A percentile compares a stretch with the other conserved stretches of the same genome.
phyloP scores from a whole-genome alignment of 53 echinoderm and acorn worm genomes.

The Stichopus horrens region DNA sequence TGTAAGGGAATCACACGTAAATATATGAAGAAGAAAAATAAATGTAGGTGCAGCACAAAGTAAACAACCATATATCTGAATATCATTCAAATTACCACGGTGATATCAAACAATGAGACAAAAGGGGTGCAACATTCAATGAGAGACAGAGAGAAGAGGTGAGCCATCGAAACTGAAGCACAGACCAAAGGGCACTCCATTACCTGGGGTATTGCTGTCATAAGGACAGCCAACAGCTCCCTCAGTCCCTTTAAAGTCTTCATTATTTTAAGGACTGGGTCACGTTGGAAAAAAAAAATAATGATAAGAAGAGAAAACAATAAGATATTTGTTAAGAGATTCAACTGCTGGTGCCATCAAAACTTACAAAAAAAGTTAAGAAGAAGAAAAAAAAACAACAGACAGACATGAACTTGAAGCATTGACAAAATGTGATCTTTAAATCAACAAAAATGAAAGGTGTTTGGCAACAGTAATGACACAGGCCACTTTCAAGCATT shows the following conservation, averaged over 20 bases:
- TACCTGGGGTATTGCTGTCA: constrained; percentile 99
- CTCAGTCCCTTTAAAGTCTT: constrained; percentile 99
- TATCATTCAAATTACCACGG: too few species aligned
- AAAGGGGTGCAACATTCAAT: background rate
- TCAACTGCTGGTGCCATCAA: background rate
- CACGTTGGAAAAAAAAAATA: constrained; percentile 1
- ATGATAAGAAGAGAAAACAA: background rate
- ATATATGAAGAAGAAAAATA: too few species aligned
- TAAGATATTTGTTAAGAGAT: background rate
- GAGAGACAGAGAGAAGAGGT: constrained; percentile 39
- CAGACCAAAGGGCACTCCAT: constrained; percentile 37
- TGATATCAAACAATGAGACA: too few species aligned
- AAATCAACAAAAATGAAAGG: too few species aligned
- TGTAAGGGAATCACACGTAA: too few species aligned
- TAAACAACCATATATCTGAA: too few species aligned
- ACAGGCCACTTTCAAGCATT: too few species aligned
- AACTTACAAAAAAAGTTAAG: background rate
- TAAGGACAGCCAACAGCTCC: constrained; percentile 91
- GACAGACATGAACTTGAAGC: background rate
- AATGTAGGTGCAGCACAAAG: too few species aligned
- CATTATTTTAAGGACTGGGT: constrained; percentile 98
- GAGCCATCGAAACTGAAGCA: constrained; percentile 39
- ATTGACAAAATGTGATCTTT: too few species aligned
- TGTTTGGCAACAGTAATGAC: too few species aligned
- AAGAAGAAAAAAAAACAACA: background rate